A percentile compares a stretch with the other conserved stretches of the same genome.
Conservation (phyloP, 2,888 invertebrate genomes). For the Arctia plantaginis region DNA sequence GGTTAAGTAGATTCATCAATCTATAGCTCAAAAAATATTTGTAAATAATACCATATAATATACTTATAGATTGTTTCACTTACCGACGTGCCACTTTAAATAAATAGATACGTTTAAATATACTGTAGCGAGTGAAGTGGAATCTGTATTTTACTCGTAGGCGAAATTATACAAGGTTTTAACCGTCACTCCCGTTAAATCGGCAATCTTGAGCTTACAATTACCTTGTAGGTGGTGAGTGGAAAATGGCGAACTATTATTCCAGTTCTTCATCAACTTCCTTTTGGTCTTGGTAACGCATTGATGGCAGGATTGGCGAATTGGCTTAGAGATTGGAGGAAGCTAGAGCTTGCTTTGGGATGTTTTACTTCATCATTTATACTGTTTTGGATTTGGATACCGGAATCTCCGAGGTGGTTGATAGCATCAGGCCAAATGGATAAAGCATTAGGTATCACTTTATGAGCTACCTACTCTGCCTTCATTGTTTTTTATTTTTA, state of each 20-base stretch:
- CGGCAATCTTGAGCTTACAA: background rate
- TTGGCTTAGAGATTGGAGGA: slow-evolving; percentile 87
- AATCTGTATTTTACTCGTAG: too few species aligned
- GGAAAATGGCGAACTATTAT: slow-evolving; percentile 87
- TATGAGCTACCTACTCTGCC: background rate
- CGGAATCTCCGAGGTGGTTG: slow-evolving; percentile 89
- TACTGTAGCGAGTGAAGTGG: too few species aligned
- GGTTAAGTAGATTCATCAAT: too few species aligned
- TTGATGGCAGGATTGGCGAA: slow-evolving; percentile 87
- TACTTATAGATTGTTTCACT: too few species aligned
- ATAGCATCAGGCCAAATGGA: slow-evolving; percentile 83
- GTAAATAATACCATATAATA: too few species aligned
- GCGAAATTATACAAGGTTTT: too few species aligned
- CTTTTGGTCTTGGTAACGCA: slow-evolving; percentile 87
- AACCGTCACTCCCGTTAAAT: background rate
- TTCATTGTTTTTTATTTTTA: background rate
- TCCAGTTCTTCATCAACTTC: slow-evolving; percentile 88
- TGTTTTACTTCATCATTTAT: slow-evolving; percentile 82
- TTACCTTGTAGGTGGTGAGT: slow-evolving; percentile 79
- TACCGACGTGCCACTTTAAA: too few species aligned
- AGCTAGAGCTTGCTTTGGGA: slow-evolving; percentile 85
- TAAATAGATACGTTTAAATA: too few species aligned
- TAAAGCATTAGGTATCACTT: slow-evolving; percentile 76
- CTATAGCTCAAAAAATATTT: too few species aligned
- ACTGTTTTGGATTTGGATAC: slow-evolving; percentile 80